Base-by-base conservation (phyloP, 2,113 vertebrate genomes). In the Prionailurus bengalensis region DNA sequence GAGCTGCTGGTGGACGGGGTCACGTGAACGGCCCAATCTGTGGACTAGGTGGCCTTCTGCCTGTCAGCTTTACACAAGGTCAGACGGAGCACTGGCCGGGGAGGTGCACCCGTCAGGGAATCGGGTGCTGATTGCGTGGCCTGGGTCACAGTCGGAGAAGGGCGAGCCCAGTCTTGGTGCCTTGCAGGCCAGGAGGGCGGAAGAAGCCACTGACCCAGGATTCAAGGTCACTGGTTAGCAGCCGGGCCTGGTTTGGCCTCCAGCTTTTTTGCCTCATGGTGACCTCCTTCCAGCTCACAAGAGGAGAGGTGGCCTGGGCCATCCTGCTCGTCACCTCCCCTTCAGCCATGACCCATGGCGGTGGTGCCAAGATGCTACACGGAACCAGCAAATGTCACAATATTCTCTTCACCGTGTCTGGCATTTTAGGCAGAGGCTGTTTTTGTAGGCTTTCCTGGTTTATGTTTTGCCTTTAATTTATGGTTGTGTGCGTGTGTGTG, bases 31-130 rank as follows among this genome's bases (percentile, higher is more conserved):
- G 71, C 55, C 12, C 7, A 27, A 2, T 39, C 65, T 13, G 63
- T 5, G 86, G n/a, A 9, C 86, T 19, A 8, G 29, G 51, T 25
- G 42, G n/a, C 39, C 14, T 42, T 36, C n/a, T 79, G 53, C 4
- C 0, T 23, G 0, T 16, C 55, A 2, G 2, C 23, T 16, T 17
- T 4, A 21, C 36, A 33, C 31, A 11, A 17, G 29, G 23, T 63
- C 27, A 17, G 2, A 36, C 4, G 5, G 63, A 66, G 14, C 70
- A 21, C 80, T 19, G 21, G 45, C 33, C 1, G 16, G 53, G 10
- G 79, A n/a, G 42, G 29, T 36, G 36, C 42, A 5, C 39, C 14
- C 29, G 19, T 53, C n/a, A 4, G 55, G 68, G n/a, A 53, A 19
- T 11, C 19, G 81, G 33, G 63, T 45, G 80, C 71, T 12, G 66